Percentiles rank a stretch among this genome's conserved stretches.
phyloP scores from a whole-genome alignment of 2,888 invertebrate species.

The Phalera bucephala region DNA sequence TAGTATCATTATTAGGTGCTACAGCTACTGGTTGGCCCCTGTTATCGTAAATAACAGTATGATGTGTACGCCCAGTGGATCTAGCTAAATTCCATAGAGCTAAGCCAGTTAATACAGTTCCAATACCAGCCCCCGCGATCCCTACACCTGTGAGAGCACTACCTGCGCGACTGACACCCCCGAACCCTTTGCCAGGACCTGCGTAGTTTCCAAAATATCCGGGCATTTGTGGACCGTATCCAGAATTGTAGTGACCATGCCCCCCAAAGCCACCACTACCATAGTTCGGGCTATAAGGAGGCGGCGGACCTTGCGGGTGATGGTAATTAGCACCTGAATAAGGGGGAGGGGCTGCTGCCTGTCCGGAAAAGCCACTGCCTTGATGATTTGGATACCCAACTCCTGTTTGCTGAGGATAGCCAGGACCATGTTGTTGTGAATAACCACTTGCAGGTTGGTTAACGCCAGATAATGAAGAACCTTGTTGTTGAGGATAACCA shows the following conservation, averaged over 20 bases:
- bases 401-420: slow-evolving; percentile 22
- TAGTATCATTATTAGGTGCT: slow-evolving; percentile 58
- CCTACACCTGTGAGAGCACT: slow-evolving; percentile 68
- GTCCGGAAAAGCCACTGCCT: slow-evolving; percentile 10
- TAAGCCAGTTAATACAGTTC: slow-evolving; percentile 73
- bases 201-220: slow-evolving; percentile 71
- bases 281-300: slow-evolving; percentile 49
- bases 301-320: slow-evolving; percentile 62
- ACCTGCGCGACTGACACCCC: slow-evolving; percentile 59
- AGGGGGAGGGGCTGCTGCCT: slow-evolving; percentile 49
- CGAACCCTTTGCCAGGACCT: slow-evolving; percentile 47
- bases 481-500: slow-evolving; percentile 36
- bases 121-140: slow-evolving; percentile 74
- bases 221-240: slow-evolving; percentile 59
- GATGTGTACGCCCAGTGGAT: slow-evolving; percentile 65
- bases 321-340: slow-evolving; percentile 53
- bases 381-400: slow-evolving; percentile 3
- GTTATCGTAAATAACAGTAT: slow-evolving; percentile 76
- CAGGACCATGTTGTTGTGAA: slow-evolving; percentile 34
- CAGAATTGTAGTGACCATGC: slow-evolving; percentile 49
- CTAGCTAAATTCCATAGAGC: slow-evolving; percentile 78
- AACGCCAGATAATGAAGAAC: slow-evolving; percentile 38
- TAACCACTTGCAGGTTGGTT: slow-evolving; percentile 21
- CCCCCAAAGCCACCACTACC: slow-evolving; percentile 45
- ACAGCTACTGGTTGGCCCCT: slow-evolving; percentile 74